phyloP scores from a whole-genome alignment of 2,888 invertebrate species.

The Sesia bembeciformis region DNA sequence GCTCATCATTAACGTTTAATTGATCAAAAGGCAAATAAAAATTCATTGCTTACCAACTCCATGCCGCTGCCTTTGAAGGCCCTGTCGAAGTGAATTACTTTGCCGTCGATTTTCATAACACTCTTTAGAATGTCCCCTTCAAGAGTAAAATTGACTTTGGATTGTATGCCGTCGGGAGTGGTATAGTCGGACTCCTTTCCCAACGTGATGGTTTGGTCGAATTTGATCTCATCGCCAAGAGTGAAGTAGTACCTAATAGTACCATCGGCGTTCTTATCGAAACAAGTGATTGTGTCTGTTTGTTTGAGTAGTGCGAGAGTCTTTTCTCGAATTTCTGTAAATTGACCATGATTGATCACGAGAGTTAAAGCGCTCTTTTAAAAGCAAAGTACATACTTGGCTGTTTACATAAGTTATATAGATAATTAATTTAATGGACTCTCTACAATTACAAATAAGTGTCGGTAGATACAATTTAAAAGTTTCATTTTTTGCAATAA shows the following conservation, averaged over 20 bases:
- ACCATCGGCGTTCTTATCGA: not conserved
- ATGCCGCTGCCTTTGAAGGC: not conserved
- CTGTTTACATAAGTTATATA: too few relatives aligned
- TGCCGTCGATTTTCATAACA: not conserved
- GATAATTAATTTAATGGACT: too few relatives aligned
- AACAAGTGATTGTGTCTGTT: not conserved
- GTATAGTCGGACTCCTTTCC: not conserved
- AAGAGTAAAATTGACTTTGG: not conserved
- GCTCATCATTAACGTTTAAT: too few relatives aligned
- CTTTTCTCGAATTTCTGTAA: not conserved
- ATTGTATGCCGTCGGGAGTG: not conserved
- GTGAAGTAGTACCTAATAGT: not conserved
- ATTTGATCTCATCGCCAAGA: not conserved
- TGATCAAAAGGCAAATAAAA: too few relatives aligned
- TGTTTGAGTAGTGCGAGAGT: not conserved
- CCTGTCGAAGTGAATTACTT: not conserved
- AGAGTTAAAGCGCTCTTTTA: too few relatives aligned
- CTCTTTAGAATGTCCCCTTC: not conserved
- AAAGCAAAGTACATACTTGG: too few relatives aligned
- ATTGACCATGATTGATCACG: not conserved
- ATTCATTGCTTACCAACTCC: not conserved
- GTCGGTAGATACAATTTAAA: too few relatives aligned
- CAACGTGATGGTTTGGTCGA: not conserved
- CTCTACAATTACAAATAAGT: too few relatives aligned
- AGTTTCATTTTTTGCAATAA: too few relatives aligned